Evolutionary conservation across 1,140 invertebrate genomes (phyloP).

Genomic region (Pogonus chalceus): DNA sequence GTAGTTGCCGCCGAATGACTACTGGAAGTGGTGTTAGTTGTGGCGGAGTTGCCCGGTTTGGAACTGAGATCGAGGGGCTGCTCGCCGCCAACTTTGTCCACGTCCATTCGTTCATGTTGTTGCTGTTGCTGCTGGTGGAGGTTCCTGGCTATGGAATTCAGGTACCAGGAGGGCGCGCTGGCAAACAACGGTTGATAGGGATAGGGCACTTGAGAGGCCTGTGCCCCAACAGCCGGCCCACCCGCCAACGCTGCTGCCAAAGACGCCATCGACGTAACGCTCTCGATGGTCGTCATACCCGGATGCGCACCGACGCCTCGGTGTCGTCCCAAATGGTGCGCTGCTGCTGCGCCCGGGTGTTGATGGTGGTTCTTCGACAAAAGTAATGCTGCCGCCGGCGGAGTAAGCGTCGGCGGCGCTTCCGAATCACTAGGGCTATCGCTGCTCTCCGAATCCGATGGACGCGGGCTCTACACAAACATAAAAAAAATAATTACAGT

Average conservation of each 20-base stretch:
- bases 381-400: conserved; percentile 26
- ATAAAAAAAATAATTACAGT: conserved; percentile 13
- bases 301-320: background rate
- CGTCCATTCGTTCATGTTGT: conserved; percentile 31
- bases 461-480: conserved; percentile 44
- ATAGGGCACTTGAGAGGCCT: conserved; percentile 27
- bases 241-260: conserved; percentile 50
- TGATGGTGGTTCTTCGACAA: conserved; percentile 22
- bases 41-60: conserved; percentile 34
- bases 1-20: conserved; percentile 10
- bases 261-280: conserved; percentile 50
- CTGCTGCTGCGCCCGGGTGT: conserved; percentile 31
- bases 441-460: conserved; percentile 48
- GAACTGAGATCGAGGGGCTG: conserved; percentile 72
- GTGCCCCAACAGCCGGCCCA: conserved; percentile 35
- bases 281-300: conserved; percentile 37
- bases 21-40: conserved; percentile 3
- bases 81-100: conserved; percentile 43
- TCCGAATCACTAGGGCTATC: conserved; percentile 39
- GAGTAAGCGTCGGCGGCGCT: conserved; percentile 34
- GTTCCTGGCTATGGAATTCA: conserved; percentile 25
- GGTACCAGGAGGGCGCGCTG: conserved; percentile 22
- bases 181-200: conserved; percentile 20
- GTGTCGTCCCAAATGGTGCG: conserved; percentile 33
- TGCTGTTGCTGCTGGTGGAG: conserved; percentile 20